A percentile compares a stretch with the other conserved stretches of the same genome.
Conservation (phyloP, 2,113 vertebrate species). For the Riparia riparia region DNA sequence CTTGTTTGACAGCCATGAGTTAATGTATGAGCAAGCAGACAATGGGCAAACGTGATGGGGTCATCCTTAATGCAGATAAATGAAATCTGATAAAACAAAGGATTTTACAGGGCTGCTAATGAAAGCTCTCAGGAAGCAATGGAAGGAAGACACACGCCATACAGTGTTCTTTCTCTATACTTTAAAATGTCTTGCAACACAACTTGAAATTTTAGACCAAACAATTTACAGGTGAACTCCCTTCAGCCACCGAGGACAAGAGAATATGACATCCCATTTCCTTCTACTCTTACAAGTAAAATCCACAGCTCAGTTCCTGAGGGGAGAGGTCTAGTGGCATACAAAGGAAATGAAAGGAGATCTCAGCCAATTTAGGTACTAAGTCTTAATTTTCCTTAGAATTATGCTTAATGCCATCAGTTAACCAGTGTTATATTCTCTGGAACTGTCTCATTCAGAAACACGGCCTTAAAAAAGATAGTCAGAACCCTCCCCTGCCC, state of each 20-base stretch:
- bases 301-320: conserved; percentile 23
- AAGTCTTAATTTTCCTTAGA: not conserved
- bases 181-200: not conserved
- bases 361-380: not conserved
- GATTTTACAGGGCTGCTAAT: conserved; percentile 33
- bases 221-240: not conserved
- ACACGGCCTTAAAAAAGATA: not conserved
- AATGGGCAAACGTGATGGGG: conserved; percentile 11
- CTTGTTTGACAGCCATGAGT: conserved; percentile 42
- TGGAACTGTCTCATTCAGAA: not conserved
- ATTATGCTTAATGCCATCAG: not conserved
- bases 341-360: conserved; percentile 33
- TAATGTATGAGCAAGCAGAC: not conserved
- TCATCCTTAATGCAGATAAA: conserved; percentile 41
- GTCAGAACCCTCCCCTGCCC: not conserved
- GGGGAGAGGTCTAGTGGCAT: not conserved
- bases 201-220: not conserved
- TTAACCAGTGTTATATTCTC: not conserved
- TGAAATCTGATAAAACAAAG: conserved; percentile 39
- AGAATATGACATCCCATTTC: not conserved
- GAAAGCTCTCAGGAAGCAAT: conserved; percentile 21
- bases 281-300: not conserved
- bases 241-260: not conserved
- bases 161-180: not conserved
- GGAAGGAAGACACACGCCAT: not conserved